These are phyloP conservation scores for Potamilus streckersoni DNA, from an alignment of 1,140 invertebrate genomes.

Conservation along the genomic window DNA sequence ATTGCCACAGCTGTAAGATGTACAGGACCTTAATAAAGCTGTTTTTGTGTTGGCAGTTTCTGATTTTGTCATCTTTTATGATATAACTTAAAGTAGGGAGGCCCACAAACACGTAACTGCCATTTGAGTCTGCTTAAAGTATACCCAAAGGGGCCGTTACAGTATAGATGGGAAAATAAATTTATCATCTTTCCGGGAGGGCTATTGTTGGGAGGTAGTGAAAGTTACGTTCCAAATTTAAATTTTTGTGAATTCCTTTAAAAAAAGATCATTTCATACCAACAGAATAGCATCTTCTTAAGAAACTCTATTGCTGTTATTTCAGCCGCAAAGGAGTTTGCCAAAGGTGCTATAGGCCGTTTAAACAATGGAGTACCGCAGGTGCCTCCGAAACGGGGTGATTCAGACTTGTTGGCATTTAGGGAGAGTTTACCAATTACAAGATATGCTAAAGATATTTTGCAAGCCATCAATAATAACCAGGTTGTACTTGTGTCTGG, in stretches of 20 bases:
- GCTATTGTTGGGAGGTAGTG: no score
- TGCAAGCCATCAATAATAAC: constrained; percentile 55
- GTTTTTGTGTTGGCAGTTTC: background rate
- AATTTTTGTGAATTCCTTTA: background rate
- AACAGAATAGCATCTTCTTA: background rate
- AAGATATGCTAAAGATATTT: constrained; percentile 65
- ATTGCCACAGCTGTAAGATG: no score
- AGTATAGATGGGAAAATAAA: no score
- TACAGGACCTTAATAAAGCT: no score
- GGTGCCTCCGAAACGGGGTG: constrained; percentile 71
- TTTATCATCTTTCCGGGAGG: no score
- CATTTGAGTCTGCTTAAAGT: background rate
- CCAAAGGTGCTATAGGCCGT: constrained; percentile 71
- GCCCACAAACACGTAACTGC: background rate
- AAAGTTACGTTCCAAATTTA: background rate
- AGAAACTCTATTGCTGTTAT: constrained; percentile 6
- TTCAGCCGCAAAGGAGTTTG: constrained; percentile 54
- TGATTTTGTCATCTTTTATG: background rate
- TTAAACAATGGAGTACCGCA: constrained; percentile 76
- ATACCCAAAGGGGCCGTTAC: no score
- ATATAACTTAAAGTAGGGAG: background rate
- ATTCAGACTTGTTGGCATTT: constrained; percentile 69
- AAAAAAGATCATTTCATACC: background rate
- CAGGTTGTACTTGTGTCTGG: constrained; percentile 61
- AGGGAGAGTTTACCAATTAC: constrained; percentile 74